Evolutionary conservation across 2,888 invertebrate species (phyloP).

Genomic region (Germaria angustata): DNA sequence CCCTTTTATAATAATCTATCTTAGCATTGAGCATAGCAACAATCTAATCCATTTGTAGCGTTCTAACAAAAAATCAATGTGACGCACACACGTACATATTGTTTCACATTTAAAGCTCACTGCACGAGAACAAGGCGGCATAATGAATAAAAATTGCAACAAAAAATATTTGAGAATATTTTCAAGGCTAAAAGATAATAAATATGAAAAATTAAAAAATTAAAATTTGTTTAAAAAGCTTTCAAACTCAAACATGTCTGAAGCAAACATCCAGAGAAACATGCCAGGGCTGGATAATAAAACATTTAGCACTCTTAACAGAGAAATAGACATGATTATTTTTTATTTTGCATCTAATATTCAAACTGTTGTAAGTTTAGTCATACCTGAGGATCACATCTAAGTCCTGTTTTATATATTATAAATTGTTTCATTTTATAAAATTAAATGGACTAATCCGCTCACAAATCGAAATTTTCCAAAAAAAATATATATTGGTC

Average conservation of each 20-base stretch:
- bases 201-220: slow-evolving; percentile 36
- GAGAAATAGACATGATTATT: too few relatives aligned
- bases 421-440: too few relatives aligned
- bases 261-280: slow-evolving; percentile 8
- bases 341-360: too few relatives aligned
- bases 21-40: not conserved
- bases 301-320: not conserved
- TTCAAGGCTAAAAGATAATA: slow-evolving; percentile 59
- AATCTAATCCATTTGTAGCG: not conserved
- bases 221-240: slow-evolving; percentile 44
- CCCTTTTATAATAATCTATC: not conserved
- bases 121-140: slow-evolving; percentile 18
- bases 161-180: slow-evolving; percentile 45
- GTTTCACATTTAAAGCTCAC: slow-evolving; percentile 1
- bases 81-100: not conserved
- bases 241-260: slow-evolving; percentile 47
- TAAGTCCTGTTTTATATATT: too few relatives aligned
- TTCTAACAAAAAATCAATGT: slow-evolving; percentile 1
- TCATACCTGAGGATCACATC: too few relatives aligned
- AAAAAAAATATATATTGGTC: too few relatives aligned
- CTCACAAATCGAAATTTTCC: too few relatives aligned
- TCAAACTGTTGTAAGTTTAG: too few relatives aligned
- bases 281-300: not conserved
- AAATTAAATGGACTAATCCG: too few relatives aligned
- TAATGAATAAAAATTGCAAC: slow-evolving; percentile 22